Evolutionary conservation across 2,797 vertebrate genomes (phyloP).

Genomic region (Artibeus lituratus): DNA sequence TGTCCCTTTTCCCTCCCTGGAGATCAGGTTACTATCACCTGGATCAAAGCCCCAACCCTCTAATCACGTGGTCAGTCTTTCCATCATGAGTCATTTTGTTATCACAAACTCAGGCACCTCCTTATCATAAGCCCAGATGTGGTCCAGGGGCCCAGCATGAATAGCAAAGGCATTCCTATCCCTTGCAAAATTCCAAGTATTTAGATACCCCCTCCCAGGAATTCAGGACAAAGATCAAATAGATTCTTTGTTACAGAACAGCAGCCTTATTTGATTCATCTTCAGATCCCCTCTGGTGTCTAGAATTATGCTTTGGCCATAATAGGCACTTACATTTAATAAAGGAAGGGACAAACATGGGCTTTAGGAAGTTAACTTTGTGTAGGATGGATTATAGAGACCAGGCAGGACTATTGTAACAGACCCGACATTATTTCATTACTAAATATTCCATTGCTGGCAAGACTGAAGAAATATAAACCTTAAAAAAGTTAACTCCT

Average conservation of each 20-base stretch:
- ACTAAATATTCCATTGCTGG: background rate
- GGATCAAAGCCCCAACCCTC: background rate
- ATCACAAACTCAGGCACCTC: background rate
- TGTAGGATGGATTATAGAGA: background rate
- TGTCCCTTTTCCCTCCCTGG: background rate
- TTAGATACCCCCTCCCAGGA: background rate
- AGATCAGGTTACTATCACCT: background rate
- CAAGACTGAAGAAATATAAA: slow-evolving; percentile 3
- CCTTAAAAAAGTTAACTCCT: background rate
- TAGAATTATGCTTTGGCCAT: background rate
- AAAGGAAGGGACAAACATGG: background rate
- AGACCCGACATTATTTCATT: background rate
- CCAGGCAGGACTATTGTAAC: background rate
- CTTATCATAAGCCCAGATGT: background rate
- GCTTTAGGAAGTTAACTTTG: background rate
- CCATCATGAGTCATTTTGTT: background rate
- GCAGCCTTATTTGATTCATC: background rate
- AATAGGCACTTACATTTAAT: background rate
- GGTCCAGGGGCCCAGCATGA: background rate
- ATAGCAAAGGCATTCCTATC: background rate
- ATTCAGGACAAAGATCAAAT: background rate
- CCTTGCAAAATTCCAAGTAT: background rate
- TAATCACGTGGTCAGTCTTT: background rate
- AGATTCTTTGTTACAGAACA: background rate
- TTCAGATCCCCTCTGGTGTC: background rate